Evolutionary conservation across 2,797 vertebrate species (phyloP).

Genomic region (Iguana delicatissima): DNA sequence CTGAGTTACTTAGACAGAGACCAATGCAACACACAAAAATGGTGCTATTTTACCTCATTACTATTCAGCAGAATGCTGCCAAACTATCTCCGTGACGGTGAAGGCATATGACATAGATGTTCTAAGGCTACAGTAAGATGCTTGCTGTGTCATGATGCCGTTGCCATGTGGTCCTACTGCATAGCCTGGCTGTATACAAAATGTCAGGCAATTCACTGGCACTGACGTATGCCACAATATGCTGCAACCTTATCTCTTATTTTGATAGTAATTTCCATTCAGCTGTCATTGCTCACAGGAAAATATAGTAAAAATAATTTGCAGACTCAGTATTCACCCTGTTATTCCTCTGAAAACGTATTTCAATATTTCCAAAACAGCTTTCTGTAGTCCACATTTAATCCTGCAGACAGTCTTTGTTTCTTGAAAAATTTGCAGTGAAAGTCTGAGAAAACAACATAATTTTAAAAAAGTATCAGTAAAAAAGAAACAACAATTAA

Average conservation of each 20-base stretch:
- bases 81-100: conserved; percentile 45
- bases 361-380: not conserved
- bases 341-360: not conserved
- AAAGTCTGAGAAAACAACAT: not conserved
- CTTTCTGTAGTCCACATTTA: not conserved
- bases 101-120: conserved; percentile 52
- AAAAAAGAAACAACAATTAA: no score
- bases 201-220: rapidly evolving
- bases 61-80: not conserved
- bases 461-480: no score
- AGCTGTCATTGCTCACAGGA: rapidly evolving
- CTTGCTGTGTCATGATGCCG: conserved; percentile 35
- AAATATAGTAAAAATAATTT: rapidly evolving
- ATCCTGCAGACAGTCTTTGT: not conserved
- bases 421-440: not conserved
- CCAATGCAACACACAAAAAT: conserved; percentile 49
- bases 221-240: rapidly evolving
- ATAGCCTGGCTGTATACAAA: not conserved
- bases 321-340: no score
- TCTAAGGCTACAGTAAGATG: conserved; percentile 63
- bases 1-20: conserved; percentile 24
- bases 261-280: not conserved
- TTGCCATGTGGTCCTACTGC: conserved; percentile 10
- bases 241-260: not conserved
- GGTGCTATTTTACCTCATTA: conserved; percentile 58